Base-by-base conservation (phyloP, 2,113 vertebrate genomes). In the Physeter macrocephalus region DNA sequence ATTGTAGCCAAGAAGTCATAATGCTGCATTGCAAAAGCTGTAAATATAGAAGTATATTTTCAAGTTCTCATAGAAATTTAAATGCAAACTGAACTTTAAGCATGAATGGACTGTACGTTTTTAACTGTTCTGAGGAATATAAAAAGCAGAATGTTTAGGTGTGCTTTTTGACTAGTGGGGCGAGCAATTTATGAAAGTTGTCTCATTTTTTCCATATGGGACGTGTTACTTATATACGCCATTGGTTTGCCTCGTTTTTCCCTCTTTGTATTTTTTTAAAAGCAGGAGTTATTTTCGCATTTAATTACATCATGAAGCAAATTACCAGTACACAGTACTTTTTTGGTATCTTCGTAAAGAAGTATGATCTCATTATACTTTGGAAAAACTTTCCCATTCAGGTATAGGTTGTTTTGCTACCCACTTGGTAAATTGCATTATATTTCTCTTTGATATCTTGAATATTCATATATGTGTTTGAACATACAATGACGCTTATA, bases 141-240 rank as follows among this genome's bases (percentile, higher is more conserved):
- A 90, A 80, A 75, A 57, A 97, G 43, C 39, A 91, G 87, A 92
- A 94, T 81, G 95, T 92, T 86, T 94, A 92, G 84, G 95, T 92
- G 39, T 83, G 67, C 90, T 92, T 96, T 92, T 92, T 85, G 94
- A 93, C 87, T 77, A 69, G 23, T 39, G 74, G 59, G 96, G 34
- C 80, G 36, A 72, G 86, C 67, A 86, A 57, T 92, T 95, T 90
- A 71, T 92, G 75, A 92, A 97, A 97, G 91, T 80, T 84, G 90
- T 94, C 92, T 97, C 90, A 64, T 81, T 95, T 97, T 96, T 97
- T 96, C 96, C 97, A 95, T 90, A 82, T 87, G 95, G 82, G 92
- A 96, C 36, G 2, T 93, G 74, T 92, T 95, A 81, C 74, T 84
- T 95, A 69, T 61, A 72, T 84, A 88, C 69, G 87, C 82, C 87